These are phyloP conservation scores for Loriculus beryllinus DNA, from an alignment of 2,797 vertebrate species.

Conservation along the genomic window DNA sequence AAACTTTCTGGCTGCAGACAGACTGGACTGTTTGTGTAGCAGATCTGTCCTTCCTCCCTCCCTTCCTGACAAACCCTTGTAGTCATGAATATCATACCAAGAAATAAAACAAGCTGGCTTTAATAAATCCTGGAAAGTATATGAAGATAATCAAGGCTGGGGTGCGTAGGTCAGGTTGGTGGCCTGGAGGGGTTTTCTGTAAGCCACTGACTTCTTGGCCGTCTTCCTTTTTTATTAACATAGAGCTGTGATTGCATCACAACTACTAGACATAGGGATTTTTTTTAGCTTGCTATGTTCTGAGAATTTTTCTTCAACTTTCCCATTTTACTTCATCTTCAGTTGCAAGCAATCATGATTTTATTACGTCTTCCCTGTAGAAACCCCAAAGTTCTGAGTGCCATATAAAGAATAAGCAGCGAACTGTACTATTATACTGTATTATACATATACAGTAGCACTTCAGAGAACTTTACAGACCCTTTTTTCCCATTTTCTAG, in stretches of 20 bases:
- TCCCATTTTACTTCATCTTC: background rate
- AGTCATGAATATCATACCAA: background rate
- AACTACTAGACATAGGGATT: background rate
- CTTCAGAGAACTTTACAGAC: background rate
- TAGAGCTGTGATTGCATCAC: background rate
- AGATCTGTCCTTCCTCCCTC: background rate
- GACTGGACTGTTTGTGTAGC: background rate
- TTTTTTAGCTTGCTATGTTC: background rate
- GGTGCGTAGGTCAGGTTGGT: background rate
- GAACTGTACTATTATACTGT: accelerated
- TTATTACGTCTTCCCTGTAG: background rate
- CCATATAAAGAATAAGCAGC: background rate
- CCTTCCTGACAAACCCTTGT: background rate
- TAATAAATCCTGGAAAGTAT: background rate
- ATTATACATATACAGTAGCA: background rate
- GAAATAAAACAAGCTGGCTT: background rate
- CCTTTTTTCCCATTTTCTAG: background rate
- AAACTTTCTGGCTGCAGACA: background rate
- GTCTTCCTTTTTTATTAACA: background rate
- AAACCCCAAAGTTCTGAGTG: background rate
- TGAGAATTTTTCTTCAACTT: background rate
- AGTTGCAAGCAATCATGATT: background rate
- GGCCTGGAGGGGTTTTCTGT: background rate
- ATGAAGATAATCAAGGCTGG: background rate
- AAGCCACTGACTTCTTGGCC: background rate